Evolutionary conservation across 2,113 vertebrate genomes (phyloP).

Genomic region (Ochotona curzoniae): DNA sequence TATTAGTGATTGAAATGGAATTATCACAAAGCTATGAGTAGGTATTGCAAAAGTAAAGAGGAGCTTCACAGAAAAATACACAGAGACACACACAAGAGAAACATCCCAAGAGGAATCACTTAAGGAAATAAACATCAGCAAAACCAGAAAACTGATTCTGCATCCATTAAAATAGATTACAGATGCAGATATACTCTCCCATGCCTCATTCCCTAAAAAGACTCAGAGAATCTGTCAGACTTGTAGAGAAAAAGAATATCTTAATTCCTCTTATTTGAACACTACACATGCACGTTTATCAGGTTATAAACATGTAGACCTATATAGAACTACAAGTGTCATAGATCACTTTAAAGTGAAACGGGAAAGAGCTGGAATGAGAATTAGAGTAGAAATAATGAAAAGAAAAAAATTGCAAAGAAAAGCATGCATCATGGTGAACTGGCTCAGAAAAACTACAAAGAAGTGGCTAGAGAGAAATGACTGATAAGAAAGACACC

Average conservation of each 20-base stretch:
- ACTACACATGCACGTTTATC: too few species aligned
- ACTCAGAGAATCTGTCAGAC: not conserved
- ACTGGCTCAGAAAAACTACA: not conserved
- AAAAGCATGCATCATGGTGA: not conserved
- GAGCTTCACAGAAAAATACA: not conserved
- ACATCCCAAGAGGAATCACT: not conserved
- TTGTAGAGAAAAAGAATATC: not conserved
- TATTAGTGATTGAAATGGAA: not conserved
- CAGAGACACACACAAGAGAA: not conserved
- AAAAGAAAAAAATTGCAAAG: not conserved
- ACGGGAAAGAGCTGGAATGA: not conserved
- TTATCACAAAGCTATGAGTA: not conserved
- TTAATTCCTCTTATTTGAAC: too few species aligned
- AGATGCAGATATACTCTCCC: not conserved
- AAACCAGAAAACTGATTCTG: not conserved
- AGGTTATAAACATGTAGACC: too few species aligned
- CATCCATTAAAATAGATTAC: not conserved
- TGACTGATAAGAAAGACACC: not conserved
- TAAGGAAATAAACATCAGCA: not conserved
- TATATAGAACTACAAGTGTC: too few species aligned
- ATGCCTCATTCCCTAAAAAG: not conserved
- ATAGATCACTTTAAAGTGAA: too few species aligned
- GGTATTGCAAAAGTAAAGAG: not conserved
- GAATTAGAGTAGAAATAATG: not conserved
- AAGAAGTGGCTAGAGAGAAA: not conserved